Conservation (phyloP, 2,797 vertebrate genomes). For the Uromys caudimaculatus region DNA sequence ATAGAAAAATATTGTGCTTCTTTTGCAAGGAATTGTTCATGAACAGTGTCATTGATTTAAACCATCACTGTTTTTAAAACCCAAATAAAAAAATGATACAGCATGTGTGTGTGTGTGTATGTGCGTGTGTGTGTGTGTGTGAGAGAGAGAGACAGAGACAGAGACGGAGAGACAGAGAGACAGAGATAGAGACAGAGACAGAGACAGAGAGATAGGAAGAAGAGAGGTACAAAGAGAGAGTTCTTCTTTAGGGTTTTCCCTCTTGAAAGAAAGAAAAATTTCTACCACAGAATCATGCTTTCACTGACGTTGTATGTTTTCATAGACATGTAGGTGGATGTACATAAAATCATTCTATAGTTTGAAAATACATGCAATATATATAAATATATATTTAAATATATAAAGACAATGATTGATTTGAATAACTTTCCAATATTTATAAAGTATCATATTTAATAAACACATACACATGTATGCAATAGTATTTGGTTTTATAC, state of each 20-base stretch:
- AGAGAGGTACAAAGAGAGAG: no score
- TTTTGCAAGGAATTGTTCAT: conserved; percentile 74
- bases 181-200: background rate
- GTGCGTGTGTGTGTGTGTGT: no score
- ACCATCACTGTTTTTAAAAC: conserved; percentile 78
- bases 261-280: conserved; percentile 70
- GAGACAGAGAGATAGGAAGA: no score
- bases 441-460: background rate
- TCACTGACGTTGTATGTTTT: conserved; percentile 71
- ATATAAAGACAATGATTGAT: conserved; percentile 43
- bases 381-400: background rate
- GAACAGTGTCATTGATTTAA: conserved; percentile 80
- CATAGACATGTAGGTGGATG: conserved; percentile 67
- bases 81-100: conserved; percentile 82
- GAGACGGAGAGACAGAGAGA: background rate
- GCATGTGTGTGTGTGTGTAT: background rate
- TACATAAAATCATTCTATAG: conserved; percentile 33
- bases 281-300: conserved; percentile 72
- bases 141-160: background rate
- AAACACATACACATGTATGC: background rate
- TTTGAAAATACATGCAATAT: conserved; percentile 38
- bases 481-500: background rate
- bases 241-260: background rate
- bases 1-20: background rate
- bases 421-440: background rate